Percentiles rank a stretch among this genome's conserved stretches.
phyloP scores from a whole-genome alignment of 1,140 invertebrate species.

The Hycleus cichorii region DNA sequence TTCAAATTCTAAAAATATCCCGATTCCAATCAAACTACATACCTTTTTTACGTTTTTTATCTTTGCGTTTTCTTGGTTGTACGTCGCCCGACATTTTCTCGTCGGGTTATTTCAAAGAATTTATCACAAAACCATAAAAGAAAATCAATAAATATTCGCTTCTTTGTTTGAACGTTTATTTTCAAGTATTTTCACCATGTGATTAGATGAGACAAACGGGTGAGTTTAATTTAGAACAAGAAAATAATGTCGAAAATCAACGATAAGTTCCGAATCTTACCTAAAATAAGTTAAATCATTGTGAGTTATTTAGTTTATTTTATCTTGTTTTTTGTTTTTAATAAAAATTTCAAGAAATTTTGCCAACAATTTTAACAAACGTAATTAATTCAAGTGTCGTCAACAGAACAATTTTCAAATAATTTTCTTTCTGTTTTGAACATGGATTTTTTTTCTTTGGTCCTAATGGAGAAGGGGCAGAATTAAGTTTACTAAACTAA shows the following conservation, averaged over 20 bases:
- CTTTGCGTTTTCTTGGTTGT: constrained; percentile 63
- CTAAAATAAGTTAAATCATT: constrained; percentile 9
- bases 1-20: constrained; percentile 3
- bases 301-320: too few species aligned
- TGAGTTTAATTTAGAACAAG: constrained; percentile 13
- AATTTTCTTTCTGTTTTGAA: too few species aligned
- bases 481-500: too few species aligned
- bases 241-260: constrained; percentile 8
- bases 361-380: too few species aligned
- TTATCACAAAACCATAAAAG: constrained; percentile 27
- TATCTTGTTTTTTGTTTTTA: too few species aligned
- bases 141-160: not conserved
- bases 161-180: constrained; percentile 3
- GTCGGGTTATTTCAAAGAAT: constrained; percentile 22
- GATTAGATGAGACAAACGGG: constrained; percentile 9
- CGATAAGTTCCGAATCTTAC: constrained; percentile 11
- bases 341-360: too few species aligned
- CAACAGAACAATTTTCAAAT: too few species aligned
- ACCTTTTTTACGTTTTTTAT: constrained; percentile 66
- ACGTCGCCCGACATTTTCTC: constrained; percentile 62
- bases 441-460: too few species aligned
- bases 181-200: constrained; percentile 17
- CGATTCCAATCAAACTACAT: constrained; percentile 26
- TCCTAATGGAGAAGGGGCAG: too few species aligned
- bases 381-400: too few species aligned